phyloP scores from a whole-genome alignment of 1,140 invertebrate species.

The Cydia fagiglandana region DNA sequence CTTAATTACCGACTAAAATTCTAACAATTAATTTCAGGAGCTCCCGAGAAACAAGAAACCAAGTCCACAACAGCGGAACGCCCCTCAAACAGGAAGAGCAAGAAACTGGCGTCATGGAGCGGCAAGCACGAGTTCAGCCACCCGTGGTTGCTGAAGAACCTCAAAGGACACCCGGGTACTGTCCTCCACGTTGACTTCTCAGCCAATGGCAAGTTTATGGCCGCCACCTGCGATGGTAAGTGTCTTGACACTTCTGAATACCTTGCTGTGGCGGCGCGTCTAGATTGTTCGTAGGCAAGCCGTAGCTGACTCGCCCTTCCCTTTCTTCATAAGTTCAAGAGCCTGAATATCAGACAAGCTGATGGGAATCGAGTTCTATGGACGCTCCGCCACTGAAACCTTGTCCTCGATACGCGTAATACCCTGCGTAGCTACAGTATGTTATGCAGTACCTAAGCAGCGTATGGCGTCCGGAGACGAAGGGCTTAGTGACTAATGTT shows the following conservation, averaged over 20 bases:
- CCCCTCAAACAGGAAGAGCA: slow-evolving; percentile 55
- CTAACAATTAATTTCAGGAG: slow-evolving; percentile 44
- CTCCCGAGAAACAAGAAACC: slow-evolving; percentile 48
- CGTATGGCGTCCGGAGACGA: too few species aligned
- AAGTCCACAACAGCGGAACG: slow-evolving; percentile 48
- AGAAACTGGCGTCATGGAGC: slow-evolving; percentile 66
- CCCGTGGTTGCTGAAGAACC: slow-evolving; percentile 86
- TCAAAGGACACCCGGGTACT: slow-evolving; percentile 88
- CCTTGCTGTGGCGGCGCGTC: too few species aligned
- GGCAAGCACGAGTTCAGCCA: slow-evolving; percentile 79
- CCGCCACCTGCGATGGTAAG: slow-evolving; percentile 90
- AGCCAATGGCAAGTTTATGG: slow-evolving; percentile 90
- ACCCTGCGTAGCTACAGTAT: too few species aligned
- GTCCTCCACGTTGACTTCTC: slow-evolving; percentile 89
- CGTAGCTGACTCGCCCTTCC: too few species aligned
- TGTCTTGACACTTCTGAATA: slow-evolving; percentile 38
- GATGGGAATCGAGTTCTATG: too few species aligned
- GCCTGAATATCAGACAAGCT: too few species aligned
- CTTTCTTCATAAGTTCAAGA: too few species aligned
- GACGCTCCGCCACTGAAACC: too few species aligned
- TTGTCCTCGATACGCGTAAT: too few species aligned
- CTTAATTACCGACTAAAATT: not conserved
- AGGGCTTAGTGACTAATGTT: too few species aligned
- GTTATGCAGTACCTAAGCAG: too few species aligned
- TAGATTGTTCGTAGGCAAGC: too few species aligned